Conservation (phyloP, 1,140 invertebrate species). For the Panagrolaimus sp. region DNA sequence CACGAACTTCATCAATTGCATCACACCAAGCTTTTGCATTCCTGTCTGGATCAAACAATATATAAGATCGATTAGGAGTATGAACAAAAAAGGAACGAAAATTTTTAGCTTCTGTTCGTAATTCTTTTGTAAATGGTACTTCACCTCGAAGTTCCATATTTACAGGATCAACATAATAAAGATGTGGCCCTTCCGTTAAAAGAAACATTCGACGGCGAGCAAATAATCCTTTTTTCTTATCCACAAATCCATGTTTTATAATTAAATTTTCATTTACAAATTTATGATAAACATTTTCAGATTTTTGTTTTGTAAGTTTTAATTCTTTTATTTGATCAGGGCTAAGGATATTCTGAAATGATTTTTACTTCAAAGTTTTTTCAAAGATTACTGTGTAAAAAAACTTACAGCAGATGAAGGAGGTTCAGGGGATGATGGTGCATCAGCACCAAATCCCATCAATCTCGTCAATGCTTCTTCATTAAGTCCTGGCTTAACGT, state of each 20-base stretch:
- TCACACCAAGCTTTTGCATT: conserved; percentile 86
- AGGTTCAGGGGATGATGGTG: neutral
- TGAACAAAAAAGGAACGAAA: conserved; percentile 97
- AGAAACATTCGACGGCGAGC: conserved; percentile 83
- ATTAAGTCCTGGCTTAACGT: conserved; percentile 75
- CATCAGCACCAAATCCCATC: conserved; percentile 63
- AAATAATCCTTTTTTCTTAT: conserved; percentile 90
- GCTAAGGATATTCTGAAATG: neutral
- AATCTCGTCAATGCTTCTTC: conserved; percentile 72
- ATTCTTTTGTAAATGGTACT: conserved; percentile 71
- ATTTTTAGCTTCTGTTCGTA: conserved; percentile 85
- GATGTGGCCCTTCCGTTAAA: conserved; percentile 83
- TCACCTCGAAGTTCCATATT: conserved; percentile 89
- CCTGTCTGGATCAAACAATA: conserved; percentile 86
- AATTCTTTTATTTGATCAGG: conserved; percentile 4
- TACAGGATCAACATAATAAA: conserved; percentile 91
- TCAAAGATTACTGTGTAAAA: too few relatives aligned
- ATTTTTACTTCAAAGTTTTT: too few relatives aligned
- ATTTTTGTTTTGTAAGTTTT: conserved; percentile 70
- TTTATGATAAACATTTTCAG: conserved; percentile 73
- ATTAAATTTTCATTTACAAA: conserved; percentile 86
- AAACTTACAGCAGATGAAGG: neutral
- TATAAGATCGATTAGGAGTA: conserved; percentile 91
- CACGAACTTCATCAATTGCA: conserved; percentile 79
- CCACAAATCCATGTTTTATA: conserved; percentile 84